Evolutionary conservation across 2,888 invertebrate genomes (phyloP).

Genomic region (Ectemnius continuus): DNA sequence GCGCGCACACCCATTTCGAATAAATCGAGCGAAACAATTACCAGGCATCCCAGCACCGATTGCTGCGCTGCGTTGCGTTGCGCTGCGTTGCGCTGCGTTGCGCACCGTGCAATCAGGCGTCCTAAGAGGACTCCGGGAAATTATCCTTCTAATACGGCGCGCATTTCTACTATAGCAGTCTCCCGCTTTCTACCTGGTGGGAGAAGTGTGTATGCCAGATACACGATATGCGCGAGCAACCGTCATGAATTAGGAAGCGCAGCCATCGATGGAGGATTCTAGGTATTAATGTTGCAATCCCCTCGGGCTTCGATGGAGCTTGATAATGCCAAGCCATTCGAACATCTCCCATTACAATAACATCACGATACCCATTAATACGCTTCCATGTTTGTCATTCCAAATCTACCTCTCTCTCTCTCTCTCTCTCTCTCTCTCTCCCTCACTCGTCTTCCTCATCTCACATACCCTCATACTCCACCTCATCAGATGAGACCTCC

Average conservation of each 20-base stretch:
- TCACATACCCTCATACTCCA: too few relatives aligned
- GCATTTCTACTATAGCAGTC: too few relatives aligned
- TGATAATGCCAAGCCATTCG: not conserved
- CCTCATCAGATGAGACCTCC: too few relatives aligned
- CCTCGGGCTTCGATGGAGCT: constrained; percentile 1
- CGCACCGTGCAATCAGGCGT: not conserved
- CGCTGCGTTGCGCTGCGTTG: too few relatives aligned
- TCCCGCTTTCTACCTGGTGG: too few relatives aligned
- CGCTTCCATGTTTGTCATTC: too few relatives aligned
- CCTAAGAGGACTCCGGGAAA: not conserved
- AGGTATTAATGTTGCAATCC: not conserved
- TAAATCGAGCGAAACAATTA: constrained; percentile 7
- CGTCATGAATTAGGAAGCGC: constrained; percentile 1
- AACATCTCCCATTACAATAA: constrained; percentile 1
- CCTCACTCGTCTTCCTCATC: too few relatives aligned
- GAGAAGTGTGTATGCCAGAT: not conserved
- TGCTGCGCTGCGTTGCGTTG: not conserved
- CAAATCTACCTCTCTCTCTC: too few relatives aligned
- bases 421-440: too few relatives aligned
- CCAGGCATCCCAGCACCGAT: not conserved
- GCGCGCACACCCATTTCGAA: not conserved
- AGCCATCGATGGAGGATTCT: not conserved
- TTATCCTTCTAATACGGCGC: not conserved
- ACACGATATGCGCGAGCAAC: not conserved
- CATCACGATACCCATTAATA: not conserved